Base-by-base conservation (phyloP, 2,888 invertebrate species). In the Erannis defoliaria region DNA sequence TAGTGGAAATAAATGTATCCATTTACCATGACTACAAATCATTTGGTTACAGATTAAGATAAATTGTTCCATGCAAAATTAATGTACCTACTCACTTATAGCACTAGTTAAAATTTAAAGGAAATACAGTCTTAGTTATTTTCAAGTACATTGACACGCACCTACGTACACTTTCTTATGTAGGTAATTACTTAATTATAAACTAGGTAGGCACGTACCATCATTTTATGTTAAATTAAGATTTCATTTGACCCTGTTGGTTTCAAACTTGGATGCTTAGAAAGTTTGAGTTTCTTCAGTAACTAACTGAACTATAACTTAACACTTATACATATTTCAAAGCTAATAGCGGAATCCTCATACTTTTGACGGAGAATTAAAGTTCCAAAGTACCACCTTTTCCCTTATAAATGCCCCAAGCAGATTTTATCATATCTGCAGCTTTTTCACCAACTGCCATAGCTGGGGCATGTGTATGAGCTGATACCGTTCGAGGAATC, bases 361-460 rank as follows among this genome's bases (percentile, higher is more conserved):
- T 12, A 33, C 5, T 26, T 14, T 26, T 14, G 14, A 8, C 29
- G 12, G 5, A 10, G 14, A 37, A 16, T 16, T 23, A 51, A 23
- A n/a, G 26, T 12, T n/a, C 16, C 6, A n/a, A n/a, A 26, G 6
- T 40, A 8, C 35, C 14, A 12, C 21, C 8, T 1, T n/a, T 10
- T 50, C 19, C 18, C 26, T 38, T 37, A n/a, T 46, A 31, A 6
- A 67, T 64, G 33, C 66, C 68, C 94, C 91, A 95, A 35, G 92
- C 85, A 19, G 74, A 73, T 81, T 93, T 94, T 45, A 96, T 94
- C 80, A 96, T 86, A 78, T 96, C 95, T 0, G 95, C 94, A 1
- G 94, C 95, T 77, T 95, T 96, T 81, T 96, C 96, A 0, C 95
- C 96, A 48, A 96, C 94, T 94, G 96, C 95, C 68, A 95, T 94